Conservation (phyloP, 2,113 vertebrate species). For the Hyla sarda region DNA sequence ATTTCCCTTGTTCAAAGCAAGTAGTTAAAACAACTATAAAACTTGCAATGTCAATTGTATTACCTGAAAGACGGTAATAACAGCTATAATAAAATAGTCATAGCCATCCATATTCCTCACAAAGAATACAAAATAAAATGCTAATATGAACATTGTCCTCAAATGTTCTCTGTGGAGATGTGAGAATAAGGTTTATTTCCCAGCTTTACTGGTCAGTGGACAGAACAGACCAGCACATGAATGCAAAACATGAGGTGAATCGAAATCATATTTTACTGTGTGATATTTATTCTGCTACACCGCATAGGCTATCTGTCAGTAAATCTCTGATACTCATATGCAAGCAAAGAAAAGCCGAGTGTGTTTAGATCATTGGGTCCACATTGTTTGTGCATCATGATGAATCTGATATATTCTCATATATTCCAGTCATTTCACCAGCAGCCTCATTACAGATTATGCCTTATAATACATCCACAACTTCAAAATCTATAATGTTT, state of each 20-base stretch:
- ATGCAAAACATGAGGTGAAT: not conserved
- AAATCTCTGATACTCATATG: not conserved
- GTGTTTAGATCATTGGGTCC: not conserved
- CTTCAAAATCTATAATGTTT: no score
- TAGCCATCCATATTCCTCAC: not conserved
- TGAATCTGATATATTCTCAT: not conserved
- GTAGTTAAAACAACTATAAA: not conserved
- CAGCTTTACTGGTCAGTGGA: slow-evolving; percentile 4
- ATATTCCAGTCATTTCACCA: not conserved
- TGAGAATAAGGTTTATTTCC: slow-evolving; percentile 3
- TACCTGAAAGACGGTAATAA: slow-evolving; percentile 25
- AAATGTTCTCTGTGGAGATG: not conserved
- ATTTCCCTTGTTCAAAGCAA: not conserved
- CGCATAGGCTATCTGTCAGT: not conserved
- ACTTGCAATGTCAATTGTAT: slow-evolving; percentile 14
- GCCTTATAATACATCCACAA: not conserved
- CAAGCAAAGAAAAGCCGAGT: not conserved
- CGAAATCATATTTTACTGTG: not conserved
- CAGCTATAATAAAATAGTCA: slow-evolving; percentile 10
- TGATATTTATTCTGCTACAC: not conserved
- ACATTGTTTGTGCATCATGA: not conserved
- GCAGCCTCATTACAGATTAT: not conserved
- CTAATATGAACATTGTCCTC: not conserved
- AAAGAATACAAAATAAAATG: slow-evolving; percentile 31
- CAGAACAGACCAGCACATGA: not conserved